Percentiles rank a stretch among this genome's conserved stretches.
Evolutionary conservation across 2,888 invertebrate species (phyloP).

Genomic region (Elegia similella): DNA sequence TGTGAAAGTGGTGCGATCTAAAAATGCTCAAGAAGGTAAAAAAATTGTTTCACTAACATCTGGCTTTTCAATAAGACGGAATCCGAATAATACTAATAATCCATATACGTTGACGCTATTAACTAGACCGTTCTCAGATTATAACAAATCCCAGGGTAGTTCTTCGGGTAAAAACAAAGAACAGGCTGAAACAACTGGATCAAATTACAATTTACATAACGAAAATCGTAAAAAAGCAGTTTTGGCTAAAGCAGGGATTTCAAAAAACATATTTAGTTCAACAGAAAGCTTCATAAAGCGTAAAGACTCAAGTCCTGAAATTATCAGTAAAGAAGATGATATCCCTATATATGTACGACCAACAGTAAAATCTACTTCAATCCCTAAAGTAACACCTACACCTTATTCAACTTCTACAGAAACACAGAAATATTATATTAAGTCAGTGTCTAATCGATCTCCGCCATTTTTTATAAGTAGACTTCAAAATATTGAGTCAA

Average conservation of each 20-base stretch:
- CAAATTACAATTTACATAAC: constrained; percentile 45
- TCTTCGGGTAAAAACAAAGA: constrained; percentile 29
- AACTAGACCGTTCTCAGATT: constrained; percentile 60
- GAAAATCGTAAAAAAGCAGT: constrained; percentile 40
- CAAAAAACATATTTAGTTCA: constrained; percentile 31
- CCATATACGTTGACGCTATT: constrained; percentile 71
- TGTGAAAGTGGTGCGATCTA: constrained; percentile 49
- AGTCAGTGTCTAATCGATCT: constrained; percentile 59
- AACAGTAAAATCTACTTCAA: constrained; percentile 32
- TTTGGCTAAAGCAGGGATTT: constrained; percentile 31
- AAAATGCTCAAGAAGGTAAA: constrained; percentile 50
- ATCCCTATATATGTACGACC: constrained; percentile 45
- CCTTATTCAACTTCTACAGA: constrained; percentile 49
- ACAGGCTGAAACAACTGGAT: constrained; percentile 38
- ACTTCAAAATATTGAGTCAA: constrained; percentile 39
- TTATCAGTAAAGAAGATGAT: constrained; percentile 44
- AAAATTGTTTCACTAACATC: constrained; percentile 69
- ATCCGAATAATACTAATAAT: constrained; percentile 63
- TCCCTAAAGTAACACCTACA: constrained; percentile 34
- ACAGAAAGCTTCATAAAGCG: constrained; percentile 41
- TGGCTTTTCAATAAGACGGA: constrained; percentile 73
- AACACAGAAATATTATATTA: constrained; percentile 58
- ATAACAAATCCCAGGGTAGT: constrained; percentile 35
- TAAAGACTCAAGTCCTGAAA: constrained; percentile 44
- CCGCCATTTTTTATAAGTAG: constrained; percentile 43